Base-by-base conservation (phyloP, 2,888 invertebrate genomes). In the Mamestra brassicae region DNA sequence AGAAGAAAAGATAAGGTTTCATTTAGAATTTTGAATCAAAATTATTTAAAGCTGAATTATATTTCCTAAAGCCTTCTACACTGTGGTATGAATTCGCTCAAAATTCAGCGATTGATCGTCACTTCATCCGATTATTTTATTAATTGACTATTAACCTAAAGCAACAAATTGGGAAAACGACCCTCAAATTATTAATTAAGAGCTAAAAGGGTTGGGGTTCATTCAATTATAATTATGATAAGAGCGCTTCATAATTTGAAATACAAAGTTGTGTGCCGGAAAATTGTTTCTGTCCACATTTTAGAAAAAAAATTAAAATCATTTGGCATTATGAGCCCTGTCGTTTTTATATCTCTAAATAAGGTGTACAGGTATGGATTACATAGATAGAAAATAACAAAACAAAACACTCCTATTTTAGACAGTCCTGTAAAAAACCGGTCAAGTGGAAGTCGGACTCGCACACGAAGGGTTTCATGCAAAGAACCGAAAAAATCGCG, bases 141-240 rank as follows among this genome's bases (percentile, higher is more conserved):
- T 74, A 83, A 78, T 77, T 65, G 63, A 8, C 79, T 75, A 84
- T 84, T 80, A 80, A 75, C 75, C 78, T 72, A 78, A 82, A 80
- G 76, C 71, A 85, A 73, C 70, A 61, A 71, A 50, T 52, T 63
- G n/a, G 13, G 34, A 3, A 52, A 75, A 76, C 73, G 64, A 65
- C 76, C 79, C 74, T 71, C 47, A 73, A 67, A 63, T 69, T 54
- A 74, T 76, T 81, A 79, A 73, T 69, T 47, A 68, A 70, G 58
- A 71, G 61, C 70, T 73, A 50, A 73, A 81, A 74, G 69, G 76
- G 69, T 71, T 55, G 67, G 50, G 45, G n/a, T 75, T 71, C n/a
- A 74, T 76, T 75, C 13, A 65, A 72, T 77, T 73, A 69, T 57
- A 77, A 80, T 50, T 54, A 71, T 47, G 66, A 64, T 38, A 62